Conservation (phyloP, 2,888 invertebrate genomes). For the Heliconius aoede region DNA sequence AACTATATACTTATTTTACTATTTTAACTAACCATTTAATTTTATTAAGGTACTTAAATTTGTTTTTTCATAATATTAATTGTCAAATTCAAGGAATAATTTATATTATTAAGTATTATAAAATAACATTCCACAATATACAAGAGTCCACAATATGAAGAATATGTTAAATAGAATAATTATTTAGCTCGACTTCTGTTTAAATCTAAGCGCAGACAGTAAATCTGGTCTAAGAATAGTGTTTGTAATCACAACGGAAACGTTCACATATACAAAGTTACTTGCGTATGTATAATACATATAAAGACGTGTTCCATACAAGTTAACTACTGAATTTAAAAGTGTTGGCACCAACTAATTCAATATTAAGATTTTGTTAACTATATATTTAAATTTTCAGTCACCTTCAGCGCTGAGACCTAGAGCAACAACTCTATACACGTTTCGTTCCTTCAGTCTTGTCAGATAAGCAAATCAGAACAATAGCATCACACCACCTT, state of each 20-base stretch:
- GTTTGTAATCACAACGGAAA: conserved; percentile 48
- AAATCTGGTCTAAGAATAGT: conserved; percentile 36
- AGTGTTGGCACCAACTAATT: not conserved
- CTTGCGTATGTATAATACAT: conserved; percentile 35
- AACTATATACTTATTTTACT: too few relatives aligned
- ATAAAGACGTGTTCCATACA: conserved; percentile 43
- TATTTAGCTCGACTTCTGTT: conserved; percentile 1
- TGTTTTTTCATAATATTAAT: too few relatives aligned
- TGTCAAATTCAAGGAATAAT: too few relatives aligned
- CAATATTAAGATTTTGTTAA: not conserved
- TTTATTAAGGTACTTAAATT: too few relatives aligned
- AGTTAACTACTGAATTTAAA: not conserved
- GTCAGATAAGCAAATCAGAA: not conserved
- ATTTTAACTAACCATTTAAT: too few relatives aligned
- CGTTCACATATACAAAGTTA: conserved; percentile 51
- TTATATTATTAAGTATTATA: too few relatives aligned
- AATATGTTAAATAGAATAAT: conserved; percentile 6
- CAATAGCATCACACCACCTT: not conserved
- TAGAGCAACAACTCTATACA: not conserved
- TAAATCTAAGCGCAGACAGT: conserved; percentile 1
- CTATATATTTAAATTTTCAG: too few relatives aligned
- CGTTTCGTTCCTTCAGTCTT: not conserved
- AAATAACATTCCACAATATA: not conserved
- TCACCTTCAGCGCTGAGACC: not conserved
- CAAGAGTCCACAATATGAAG: not conserved